phyloP scores from a whole-genome alignment of 2,888 invertebrate species.

The Epirrita christyi region DNA sequence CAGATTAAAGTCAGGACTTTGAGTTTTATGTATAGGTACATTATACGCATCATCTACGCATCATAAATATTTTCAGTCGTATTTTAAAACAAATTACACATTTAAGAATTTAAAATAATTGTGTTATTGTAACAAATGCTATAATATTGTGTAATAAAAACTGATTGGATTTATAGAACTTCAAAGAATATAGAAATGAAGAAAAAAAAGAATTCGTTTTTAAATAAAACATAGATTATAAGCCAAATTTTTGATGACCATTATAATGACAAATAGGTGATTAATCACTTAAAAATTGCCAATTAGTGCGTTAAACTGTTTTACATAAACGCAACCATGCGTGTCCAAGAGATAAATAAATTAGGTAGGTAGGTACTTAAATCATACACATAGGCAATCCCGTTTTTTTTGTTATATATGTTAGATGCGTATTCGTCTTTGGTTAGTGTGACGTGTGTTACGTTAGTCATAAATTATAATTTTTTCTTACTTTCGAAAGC shows the following conservation, averaged over 20 bases:
- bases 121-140: neutral
- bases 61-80: neutral
- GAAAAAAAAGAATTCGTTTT: neutral
- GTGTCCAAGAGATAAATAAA: neutral
- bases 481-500: too few species aligned
- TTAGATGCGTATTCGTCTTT: too few species aligned
- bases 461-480: too few species aligned
- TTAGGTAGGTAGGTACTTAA: too few species aligned
- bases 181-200: neutral
- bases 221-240: neutral
- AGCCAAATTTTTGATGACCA: neutral
- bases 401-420: too few species aligned
- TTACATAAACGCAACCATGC: neutral
- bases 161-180: neutral
- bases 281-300: slow-evolving; percentile 9
- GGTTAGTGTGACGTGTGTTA: too few species aligned
- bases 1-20: too few species aligned
- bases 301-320: slow-evolving; percentile 9
- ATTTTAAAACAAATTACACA: neutral
- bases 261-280: slow-evolving; percentile 8
- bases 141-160: neutral
- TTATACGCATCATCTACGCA: too few species aligned
- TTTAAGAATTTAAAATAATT: neutral
- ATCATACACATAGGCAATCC: too few species aligned
- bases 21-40: too few species aligned